Percentiles rank a stretch among this genome's conserved stretches.
These are phyloP conservation scores for Sparus aurata DNA, from an alignment of 2,797 vertebrate genomes.

Conservation along the genomic window DNA sequence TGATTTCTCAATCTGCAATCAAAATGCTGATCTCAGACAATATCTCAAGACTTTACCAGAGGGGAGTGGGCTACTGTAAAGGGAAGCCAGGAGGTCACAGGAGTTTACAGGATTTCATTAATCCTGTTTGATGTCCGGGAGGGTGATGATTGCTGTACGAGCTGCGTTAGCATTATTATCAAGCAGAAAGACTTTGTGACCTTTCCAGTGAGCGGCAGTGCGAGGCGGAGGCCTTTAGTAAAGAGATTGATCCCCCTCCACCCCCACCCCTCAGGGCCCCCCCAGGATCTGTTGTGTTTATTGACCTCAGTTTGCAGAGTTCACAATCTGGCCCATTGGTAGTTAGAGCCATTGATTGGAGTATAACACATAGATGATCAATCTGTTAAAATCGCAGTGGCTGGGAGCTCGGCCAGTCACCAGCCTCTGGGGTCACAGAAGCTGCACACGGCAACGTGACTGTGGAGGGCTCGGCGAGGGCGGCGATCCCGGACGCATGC, in stretches of 20 bases:
- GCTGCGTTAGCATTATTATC: slow-evolving; percentile 64
- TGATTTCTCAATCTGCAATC: slow-evolving; percentile 33
- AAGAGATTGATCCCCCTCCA: slow-evolving; percentile 62
- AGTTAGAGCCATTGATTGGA: slow-evolving; percentile 76
- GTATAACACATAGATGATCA: slow-evolving; percentile 77
- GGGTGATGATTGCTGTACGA: slow-evolving; percentile 51
- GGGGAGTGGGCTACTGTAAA: slow-evolving; percentile 16
- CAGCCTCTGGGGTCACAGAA: slow-evolving; percentile 50
- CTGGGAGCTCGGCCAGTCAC: slow-evolving; percentile 49
- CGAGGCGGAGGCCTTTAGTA: slow-evolving; percentile 49
- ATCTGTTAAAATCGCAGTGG: slow-evolving; percentile 68
- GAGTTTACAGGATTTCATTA: slow-evolving; percentile 62
- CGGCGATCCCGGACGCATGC: not conserved
- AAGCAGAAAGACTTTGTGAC: slow-evolving; percentile 65
- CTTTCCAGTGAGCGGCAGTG: slow-evolving; percentile 67
- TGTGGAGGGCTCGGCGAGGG: not conserved
- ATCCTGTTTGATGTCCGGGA: slow-evolving; percentile 57
- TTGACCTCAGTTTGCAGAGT: slow-evolving; percentile 75
- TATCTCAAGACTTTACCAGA: slow-evolving; percentile 18
- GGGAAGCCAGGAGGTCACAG: slow-evolving; percentile 41
- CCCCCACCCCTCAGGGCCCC: slow-evolving; percentile 28
- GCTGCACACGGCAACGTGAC: slow-evolving; percentile 48
- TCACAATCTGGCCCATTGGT: slow-evolving; percentile 71
- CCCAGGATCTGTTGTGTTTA: slow-evolving; percentile 64
- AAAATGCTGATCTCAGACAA: slow-evolving; percentile 42